Percentiles rank a stretch among this genome's conserved stretches.
These are phyloP conservation scores for Palloptera scutellata DNA, from an alignment of 2,888 invertebrate species.

Conservation along the genomic window DNA sequence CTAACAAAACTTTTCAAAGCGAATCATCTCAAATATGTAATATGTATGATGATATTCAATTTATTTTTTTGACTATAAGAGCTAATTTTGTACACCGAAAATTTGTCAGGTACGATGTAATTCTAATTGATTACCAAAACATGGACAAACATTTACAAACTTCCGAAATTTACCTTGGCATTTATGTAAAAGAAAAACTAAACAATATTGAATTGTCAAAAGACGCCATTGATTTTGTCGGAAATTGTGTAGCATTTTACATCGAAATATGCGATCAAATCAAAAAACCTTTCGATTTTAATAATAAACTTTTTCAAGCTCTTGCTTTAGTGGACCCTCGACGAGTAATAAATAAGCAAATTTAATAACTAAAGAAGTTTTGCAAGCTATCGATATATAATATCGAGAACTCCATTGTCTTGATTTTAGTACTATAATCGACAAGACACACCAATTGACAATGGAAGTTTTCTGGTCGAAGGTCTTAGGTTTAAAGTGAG, in stretches of 20 bases:
- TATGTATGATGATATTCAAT: background rate
- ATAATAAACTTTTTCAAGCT: background rate
- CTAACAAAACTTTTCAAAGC: slow-evolving; percentile 3
- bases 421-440: too few relatives aligned
- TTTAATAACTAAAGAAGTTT: background rate
- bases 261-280: too few relatives aligned
- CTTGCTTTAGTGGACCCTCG: background rate
- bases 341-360: background rate
- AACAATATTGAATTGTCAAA: background rate
- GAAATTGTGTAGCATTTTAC: background rate
- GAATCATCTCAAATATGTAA: background rate
- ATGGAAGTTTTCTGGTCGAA: too few relatives aligned
- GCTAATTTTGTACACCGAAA: too few relatives aligned
- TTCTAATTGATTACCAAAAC: background rate
- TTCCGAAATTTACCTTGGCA: background rate
- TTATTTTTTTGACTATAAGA: background rate
- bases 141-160: background rate
- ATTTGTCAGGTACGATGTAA: background rate
- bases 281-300: background rate
- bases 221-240: background rate
- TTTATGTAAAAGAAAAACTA: background rate
- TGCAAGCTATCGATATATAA: background rate
- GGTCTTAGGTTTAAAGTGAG: too few relatives aligned
- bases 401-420: background rate
- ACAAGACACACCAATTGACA: too few relatives aligned